Conservation (phyloP, 2,888 invertebrate genomes). For the Sabellastarte sp. region DNA sequence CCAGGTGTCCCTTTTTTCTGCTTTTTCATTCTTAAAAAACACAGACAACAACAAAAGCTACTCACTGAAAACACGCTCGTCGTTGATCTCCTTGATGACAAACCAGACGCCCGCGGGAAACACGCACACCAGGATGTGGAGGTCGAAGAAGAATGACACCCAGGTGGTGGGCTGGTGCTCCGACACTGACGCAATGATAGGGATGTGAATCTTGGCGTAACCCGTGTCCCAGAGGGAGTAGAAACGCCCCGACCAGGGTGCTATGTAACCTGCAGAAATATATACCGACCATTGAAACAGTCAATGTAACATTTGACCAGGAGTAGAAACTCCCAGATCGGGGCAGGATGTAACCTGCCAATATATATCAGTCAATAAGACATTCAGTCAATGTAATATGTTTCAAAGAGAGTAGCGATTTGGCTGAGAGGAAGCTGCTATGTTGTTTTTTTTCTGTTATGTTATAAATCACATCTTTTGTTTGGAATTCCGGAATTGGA, state of each 20-base stretch:
- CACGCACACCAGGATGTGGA: slow-evolving; percentile 77
- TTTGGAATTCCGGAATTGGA: too few relatives aligned
- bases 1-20: too few relatives aligned
- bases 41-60: too few relatives aligned
- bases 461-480: too few relatives aligned
- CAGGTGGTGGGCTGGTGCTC: slow-evolving; percentile 99
- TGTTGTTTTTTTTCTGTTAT: too few relatives aligned
- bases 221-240: slow-evolving; percentile 94
- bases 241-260: slow-evolving; percentile 97
- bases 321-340: slow-evolving; percentile 99
- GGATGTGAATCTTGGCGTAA: slow-evolving; percentile 97
- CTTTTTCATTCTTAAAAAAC: too few relatives aligned
- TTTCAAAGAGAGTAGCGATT: too few relatives aligned
- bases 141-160: slow-evolving; percentile 97
- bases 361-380: too few relatives aligned
- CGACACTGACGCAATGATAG: slow-evolving; percentile 94
- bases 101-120: slow-evolving; percentile 99
- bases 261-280: slow-evolving; percentile 70
- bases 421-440: too few relatives aligned
- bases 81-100: slow-evolving; percentile 94
- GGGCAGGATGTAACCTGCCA: slow-evolving; percentile 75
- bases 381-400: too few relatives aligned
- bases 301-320: too few relatives aligned
- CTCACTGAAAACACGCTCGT: slow-evolving; percentile 95
- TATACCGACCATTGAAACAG: too few relatives aligned